phyloP scores from a whole-genome alignment of 2,113 vertebrate species.

The Columba livia region DNA sequence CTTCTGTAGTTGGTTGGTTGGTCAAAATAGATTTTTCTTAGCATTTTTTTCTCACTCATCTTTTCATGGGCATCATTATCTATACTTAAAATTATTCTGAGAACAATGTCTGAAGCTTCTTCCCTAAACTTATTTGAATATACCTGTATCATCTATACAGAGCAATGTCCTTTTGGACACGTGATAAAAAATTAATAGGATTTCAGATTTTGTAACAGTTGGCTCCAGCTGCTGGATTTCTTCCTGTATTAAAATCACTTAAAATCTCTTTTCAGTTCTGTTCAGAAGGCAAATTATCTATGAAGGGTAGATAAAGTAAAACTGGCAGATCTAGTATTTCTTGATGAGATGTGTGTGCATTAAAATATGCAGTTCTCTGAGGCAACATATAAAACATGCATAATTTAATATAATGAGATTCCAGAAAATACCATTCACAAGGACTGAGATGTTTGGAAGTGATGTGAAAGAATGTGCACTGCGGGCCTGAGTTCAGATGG shows the following conservation, averaged over 20 bases:
- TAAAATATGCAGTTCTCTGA: slow-evolving; percentile 52
- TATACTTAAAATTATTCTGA: slow-evolving; percentile 54
- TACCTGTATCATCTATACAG: slow-evolving; percentile 17
- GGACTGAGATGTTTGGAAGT: background rate
- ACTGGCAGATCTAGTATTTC: slow-evolving; percentile 4
- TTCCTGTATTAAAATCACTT: slow-evolving; percentile 50
- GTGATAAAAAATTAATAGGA: slow-evolving; percentile 68
- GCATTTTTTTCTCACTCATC: slow-evolving; percentile 35
- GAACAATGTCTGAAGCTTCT: slow-evolving; percentile 17
- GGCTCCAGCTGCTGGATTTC: slow-evolving; percentile 49
- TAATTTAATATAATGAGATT: slow-evolving; percentile 31
- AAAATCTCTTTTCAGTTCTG: slow-evolving; percentile 30
- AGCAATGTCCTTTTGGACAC: slow-evolving; percentile 48
- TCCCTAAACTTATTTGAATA: slow-evolving; percentile 41
- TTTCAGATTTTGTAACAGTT: slow-evolving; percentile 36
- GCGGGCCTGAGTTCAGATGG: background rate
- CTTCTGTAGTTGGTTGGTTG: slow-evolving; percentile 50
- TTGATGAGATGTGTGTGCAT: slow-evolving; percentile 15
- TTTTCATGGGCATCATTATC: slow-evolving; percentile 53
- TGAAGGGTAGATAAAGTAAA: slow-evolving; percentile 48
- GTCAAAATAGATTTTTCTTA: slow-evolving; percentile 68
- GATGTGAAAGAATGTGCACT: background rate
- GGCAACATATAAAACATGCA: slow-evolving; percentile 33
- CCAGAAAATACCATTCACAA: background rate
- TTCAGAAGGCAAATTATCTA: slow-evolving; percentile 33